A percentile compares a stretch with the other conserved stretches of the same genome.
phyloP scores from a whole-genome alignment of 92 coral and sea anemone genomes.

The Paramuricea clavata region DNA sequence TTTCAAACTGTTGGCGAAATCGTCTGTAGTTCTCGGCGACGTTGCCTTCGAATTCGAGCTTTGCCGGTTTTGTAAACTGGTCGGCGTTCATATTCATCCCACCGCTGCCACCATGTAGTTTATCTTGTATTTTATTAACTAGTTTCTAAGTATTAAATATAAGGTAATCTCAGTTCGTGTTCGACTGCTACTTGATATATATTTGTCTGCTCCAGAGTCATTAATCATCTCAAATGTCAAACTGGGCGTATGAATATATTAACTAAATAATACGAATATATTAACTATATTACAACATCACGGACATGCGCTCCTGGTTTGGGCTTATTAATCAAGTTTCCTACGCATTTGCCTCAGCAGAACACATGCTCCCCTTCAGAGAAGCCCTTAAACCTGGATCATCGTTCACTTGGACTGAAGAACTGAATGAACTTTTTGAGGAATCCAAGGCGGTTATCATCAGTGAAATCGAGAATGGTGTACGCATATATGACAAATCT shows the following conservation, averaged over 20 bases:
- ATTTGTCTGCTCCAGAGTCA: no score
- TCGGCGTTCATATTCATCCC: not conserved
- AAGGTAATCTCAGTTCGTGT: no score
- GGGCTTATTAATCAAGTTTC: no score
- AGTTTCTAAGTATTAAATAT: no score
- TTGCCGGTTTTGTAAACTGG: not conserved
- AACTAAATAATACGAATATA: no score
- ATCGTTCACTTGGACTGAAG: slow-evolving; percentile 17
- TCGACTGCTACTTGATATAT: no score
- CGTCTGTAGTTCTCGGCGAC: not conserved
- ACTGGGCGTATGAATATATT: no score
- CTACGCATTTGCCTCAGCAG: slow-evolving; percentile 33
- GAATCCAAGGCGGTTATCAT: slow-evolving; percentile 16
- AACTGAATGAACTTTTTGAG: slow-evolving; percentile 24
- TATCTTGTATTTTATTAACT: no score
- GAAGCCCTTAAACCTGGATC: slow-evolving; percentile 34
- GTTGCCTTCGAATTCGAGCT: not conserved
- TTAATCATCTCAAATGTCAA: no score
- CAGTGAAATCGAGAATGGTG: slow-evolving; percentile 10
- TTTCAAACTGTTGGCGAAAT: not conserved
- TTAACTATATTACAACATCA: no score
- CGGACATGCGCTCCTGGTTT: slow-evolving; percentile 30
- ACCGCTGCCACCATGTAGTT: not conserved
- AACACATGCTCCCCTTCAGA: slow-evolving; percentile 21
- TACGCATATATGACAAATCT: slow-evolving; percentile 24